phyloP scores from a whole-genome alignment of 2,113 vertebrate species.

The Cyphomyrus plagiostoma region DNA sequence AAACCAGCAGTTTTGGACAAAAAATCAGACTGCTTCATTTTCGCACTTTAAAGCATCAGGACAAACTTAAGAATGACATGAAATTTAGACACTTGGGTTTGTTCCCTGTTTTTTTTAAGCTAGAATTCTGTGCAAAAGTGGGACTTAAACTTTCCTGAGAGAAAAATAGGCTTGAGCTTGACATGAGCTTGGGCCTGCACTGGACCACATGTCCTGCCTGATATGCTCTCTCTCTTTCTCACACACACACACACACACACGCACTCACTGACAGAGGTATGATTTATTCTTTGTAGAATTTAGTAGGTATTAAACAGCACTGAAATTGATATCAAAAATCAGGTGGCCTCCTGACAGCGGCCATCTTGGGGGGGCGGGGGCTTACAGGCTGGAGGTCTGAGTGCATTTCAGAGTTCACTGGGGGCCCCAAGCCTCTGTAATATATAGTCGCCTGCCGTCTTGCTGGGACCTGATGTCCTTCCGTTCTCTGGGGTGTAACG shows the following conservation, averaged over 20 bases:
- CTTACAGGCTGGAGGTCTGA: not conserved
- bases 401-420: not conserved
- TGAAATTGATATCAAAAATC: too few species aligned
- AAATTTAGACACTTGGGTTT: not conserved
- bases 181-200: not conserved
- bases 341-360: not conserved
- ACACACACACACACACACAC: not conserved
- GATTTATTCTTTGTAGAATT: not conserved
- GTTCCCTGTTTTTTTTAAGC: not conserved
- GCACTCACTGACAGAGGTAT: not conserved
- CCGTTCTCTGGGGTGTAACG: not conserved
- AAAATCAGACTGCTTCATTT: not conserved
- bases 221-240: not conserved
- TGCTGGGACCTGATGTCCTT: not conserved
- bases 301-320: not conserved
- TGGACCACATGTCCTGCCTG: not conserved
- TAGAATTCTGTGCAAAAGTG: not conserved
- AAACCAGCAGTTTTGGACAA: not conserved
- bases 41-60: not conserved
- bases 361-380: not conserved
- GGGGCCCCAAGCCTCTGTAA: not conserved
- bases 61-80: not conserved
- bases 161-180: not conserved
- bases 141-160: not conserved
- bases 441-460: not conserved